These are phyloP conservation scores for Tolypeutes matacus DNA, from an alignment of 2,797 vertebrate species.

Conservation along the genomic window DNA sequence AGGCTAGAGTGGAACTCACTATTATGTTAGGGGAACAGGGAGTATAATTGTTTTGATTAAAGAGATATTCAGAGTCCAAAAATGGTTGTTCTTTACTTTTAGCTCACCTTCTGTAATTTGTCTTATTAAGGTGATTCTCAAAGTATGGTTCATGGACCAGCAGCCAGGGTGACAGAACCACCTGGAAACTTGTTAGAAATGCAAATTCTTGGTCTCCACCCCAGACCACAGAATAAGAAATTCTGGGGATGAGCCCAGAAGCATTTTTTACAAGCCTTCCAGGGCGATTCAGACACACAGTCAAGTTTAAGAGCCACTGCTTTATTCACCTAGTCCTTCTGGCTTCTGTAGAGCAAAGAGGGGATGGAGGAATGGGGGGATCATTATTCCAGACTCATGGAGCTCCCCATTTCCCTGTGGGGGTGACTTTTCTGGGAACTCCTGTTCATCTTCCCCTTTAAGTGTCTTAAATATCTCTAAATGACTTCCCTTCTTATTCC, in stretches of 20 bases:
- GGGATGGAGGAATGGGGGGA: no score
- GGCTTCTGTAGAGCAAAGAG: background rate
- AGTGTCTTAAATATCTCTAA: background rate
- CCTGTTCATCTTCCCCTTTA: background rate
- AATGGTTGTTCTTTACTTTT: background rate
- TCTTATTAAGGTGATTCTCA: background rate
- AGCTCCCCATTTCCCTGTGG: background rate
- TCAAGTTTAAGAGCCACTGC: background rate
- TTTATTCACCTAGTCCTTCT: background rate
- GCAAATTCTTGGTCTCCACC: background rate
- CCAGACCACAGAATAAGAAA: no score
- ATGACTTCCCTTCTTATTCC: background rate
- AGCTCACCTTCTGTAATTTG: background rate
- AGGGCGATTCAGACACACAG: background rate
- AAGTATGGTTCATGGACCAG: background rate
- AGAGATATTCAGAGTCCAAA: background rate
- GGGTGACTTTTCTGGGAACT: background rate
- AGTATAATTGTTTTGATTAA: background rate
- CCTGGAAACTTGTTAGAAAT: background rate
- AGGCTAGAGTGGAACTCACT: background rate
- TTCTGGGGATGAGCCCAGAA: background rate
- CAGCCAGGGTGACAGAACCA: background rate
- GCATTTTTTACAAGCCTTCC: background rate
- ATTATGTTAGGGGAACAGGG: fast-evolving
- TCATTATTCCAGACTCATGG: background rate